Base-by-base conservation (phyloP, 2,888 invertebrate species). In the Altica lythri region DNA sequence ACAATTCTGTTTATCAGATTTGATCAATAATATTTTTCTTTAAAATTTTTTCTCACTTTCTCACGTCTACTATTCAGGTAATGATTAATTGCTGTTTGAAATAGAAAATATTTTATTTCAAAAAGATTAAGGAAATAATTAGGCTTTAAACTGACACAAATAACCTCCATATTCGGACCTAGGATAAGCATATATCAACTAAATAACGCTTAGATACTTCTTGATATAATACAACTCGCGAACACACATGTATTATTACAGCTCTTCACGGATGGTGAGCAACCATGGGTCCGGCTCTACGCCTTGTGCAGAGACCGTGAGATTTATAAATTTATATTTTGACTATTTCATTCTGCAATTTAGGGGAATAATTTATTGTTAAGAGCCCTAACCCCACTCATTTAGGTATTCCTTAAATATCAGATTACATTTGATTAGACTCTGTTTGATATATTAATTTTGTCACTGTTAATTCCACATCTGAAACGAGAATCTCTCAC, bases 281-380 rank as follows among this genome's bases (percentile, higher is more conserved):
- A 72, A 60, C 68, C 64, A 67, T 69, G 67, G 68, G 65, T 63
- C 57, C 59, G 55, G 55, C 43, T 64, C 55, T 57, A 55, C 57
- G 64, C 64, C 65, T 56, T 62, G 65, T 60, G 71, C 66, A 66
- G 66, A 66, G 68, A 73, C 74, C 76, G 73, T 75, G 74, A 75
- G 76, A 77, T 77, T 77, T 77, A 77, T 76, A 76, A 75, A 75
- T 75, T 75, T 75, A 74, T 76, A 77, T 77, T 77, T 77, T 77
- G 76, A 76, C 76, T 75, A 75, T 75, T 72, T 71, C 70, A 71
- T 73, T 71, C 69, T 69, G 65, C 70, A 72, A 72, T 73, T 73
- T 72, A 69, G 72, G 72, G 72, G 64, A 60, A 69, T 74, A 73
- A 75, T 75, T 75, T 75, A 75, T 73, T 70, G 66, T 63, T 50